phyloP scores from a whole-genome alignment of 2,113 vertebrate genomes.

The Malurus melanocephalus region DNA sequence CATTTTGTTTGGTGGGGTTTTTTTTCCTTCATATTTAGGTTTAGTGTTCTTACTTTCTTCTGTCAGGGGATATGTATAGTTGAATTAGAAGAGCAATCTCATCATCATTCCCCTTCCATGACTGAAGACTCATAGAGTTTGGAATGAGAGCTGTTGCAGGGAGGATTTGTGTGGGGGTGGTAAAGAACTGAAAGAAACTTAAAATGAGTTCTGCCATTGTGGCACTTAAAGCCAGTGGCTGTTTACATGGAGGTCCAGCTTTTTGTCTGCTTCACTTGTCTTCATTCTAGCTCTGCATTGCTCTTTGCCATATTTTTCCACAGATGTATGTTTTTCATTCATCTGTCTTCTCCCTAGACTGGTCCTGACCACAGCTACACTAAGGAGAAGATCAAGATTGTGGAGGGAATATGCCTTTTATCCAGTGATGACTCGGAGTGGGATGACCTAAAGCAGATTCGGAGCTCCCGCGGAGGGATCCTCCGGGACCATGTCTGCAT shows the following conservation, averaged over 20 bases:
- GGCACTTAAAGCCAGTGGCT: not conserved
- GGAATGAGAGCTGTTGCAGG: not conserved
- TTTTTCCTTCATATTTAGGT: not conserved
- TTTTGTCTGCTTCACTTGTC: conserved; percentile 31
- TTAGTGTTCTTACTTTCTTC: not conserved
- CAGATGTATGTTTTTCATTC: not conserved
- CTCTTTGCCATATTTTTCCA: not conserved
- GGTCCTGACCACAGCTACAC: conserved; percentile 87
- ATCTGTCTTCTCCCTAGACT: conserved; percentile 68
- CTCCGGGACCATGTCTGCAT: conserved; percentile 93
- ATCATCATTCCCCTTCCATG: not conserved
- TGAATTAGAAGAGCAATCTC: not conserved
- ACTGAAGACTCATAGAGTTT: not conserved
- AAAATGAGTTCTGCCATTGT: not conserved
- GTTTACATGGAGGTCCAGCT: not conserved
- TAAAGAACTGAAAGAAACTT: not conserved
- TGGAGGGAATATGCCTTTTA: conserved; percentile 94
- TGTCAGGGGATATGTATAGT: not conserved
- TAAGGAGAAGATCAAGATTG: conserved; percentile 96
- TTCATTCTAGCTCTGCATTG: conserved; percentile 11
- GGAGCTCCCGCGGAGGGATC: conserved; percentile 86
- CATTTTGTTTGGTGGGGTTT: not conserved
- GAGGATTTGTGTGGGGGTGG: rapidly evolving
- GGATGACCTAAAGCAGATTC: conserved; percentile 96
- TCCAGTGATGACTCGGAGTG: conserved; percentile 90